Evolutionary conservation across 2,888 invertebrate genomes (phyloP).

Genomic region (Amphipyra tragopoginis): DNA sequence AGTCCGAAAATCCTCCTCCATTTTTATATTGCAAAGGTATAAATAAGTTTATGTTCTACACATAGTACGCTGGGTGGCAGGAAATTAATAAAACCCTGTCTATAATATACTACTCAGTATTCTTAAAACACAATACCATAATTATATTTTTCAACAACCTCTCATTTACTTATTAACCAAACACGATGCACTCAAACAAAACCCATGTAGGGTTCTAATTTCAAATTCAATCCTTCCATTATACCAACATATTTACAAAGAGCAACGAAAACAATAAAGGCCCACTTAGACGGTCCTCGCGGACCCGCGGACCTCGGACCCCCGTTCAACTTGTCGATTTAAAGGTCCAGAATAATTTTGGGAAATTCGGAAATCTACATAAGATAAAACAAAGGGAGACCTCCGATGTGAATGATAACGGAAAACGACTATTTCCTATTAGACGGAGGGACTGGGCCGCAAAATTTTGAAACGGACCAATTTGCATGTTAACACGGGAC

Average conservation of each 20-base stretch:
- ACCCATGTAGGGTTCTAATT: constrained; percentile 7
- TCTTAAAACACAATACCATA: constrained; percentile 8
- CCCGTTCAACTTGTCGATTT: constrained; percentile 69
- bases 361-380: constrained; percentile 64
- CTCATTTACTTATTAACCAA: constrained; percentile 25
- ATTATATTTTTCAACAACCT: constrained; percentile 17
- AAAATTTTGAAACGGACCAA: constrained; percentile 81
- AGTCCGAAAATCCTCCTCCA: too few relatives aligned
- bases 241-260: constrained; percentile 55
- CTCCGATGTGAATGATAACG: constrained; percentile 77
- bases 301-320: constrained; percentile 14
- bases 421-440: constrained; percentile 85
- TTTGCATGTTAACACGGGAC: constrained; percentile 85
- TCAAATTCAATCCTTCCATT: constrained; percentile 42
- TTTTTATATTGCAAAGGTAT: too few relatives aligned
- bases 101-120: background rate
- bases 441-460: constrained; percentile 71
- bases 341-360: constrained; percentile 73
- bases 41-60: too few relatives aligned
- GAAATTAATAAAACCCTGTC: too few relatives aligned
- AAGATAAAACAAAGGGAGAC: constrained; percentile 77
- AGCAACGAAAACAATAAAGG: constrained; percentile 51
- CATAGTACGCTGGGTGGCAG: too few relatives aligned
- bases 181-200: constrained; percentile 12
- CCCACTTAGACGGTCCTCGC: constrained; percentile 53